Base-by-base conservation (phyloP, 2,888 invertebrate species). In the Troides oblongomaculatus region DNA sequence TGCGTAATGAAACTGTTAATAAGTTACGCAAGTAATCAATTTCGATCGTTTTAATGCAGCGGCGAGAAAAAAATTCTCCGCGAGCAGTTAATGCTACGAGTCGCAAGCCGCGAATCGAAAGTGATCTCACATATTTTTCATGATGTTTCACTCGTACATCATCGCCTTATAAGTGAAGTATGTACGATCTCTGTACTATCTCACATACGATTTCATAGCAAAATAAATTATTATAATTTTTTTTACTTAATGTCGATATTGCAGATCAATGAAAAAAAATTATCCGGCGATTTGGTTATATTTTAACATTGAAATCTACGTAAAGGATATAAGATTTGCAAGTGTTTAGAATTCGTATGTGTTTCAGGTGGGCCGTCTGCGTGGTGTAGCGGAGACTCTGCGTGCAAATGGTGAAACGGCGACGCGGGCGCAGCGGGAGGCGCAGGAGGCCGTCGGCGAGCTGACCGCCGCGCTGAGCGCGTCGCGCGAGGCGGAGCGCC, bases 381-480 rank as follows among this genome's bases (percentile, higher is more conserved):
- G 93, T 53, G 93, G 93, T n/a, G 92, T 93, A 66, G 92, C 93
- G 43, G 94, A 94, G 81, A 95, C 95, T 7, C 85, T 94, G 60
- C 84, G 94, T 74, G 86, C 92, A 1, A 94, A 95, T 76, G 90
- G 93, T 14, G 94, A 95, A 77, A 87, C 91, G n/a, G 91, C 93
- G 61, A 85, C 93, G 46, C 85, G 92, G 10, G 89, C 90, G 18
- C 88, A 94, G 43, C 88, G 91, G 71, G 94, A 94, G 65, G 93
- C 94, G 36, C 91, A 92, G 74, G 93, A 93, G 68, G 89, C 91
- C 70, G 86, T 93, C 21, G 88, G 88, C 17, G 88, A 89, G 70
- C 83, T 93, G n/a, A 84, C 86, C 1, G 93, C 93, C 1, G 92
- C 92, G 74, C 84, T 93, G 70, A 87, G 85, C 74, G 90, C 93